Percentiles rank a stretch among this genome's conserved stretches.
phyloP scores from a whole-genome alignment of 2,113 vertebrate genomes.

The Osmerus eperlanus region DNA sequence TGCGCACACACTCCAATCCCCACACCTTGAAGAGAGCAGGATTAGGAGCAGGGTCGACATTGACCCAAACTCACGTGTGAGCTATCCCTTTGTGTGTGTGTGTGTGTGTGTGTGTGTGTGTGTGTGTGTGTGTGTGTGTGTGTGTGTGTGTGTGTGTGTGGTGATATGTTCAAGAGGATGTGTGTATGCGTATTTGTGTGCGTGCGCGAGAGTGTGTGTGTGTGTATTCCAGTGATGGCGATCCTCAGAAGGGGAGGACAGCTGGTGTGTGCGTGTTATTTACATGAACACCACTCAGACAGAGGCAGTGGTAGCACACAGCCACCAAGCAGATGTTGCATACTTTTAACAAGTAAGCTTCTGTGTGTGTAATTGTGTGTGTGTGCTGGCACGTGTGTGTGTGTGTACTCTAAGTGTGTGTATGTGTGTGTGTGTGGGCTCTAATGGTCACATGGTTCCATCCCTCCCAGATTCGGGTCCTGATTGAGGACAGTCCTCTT shows the following conservation, averaged over 20 bases:
- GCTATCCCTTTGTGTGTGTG: conserved; percentile 5
- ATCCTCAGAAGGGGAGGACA: conserved; percentile 26
- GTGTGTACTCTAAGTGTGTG: conserved; percentile 8
- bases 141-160: neutral
- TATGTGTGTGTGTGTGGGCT: conserved; percentile 8
- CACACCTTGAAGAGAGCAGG: conserved; percentile 15
- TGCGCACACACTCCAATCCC: neutral
- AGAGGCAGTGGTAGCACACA: conserved; percentile 40
- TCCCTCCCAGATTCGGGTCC: neutral
- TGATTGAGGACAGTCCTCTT: conserved; percentile 35
- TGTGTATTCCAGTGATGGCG: neutral
- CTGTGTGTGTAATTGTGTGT: conserved; percentile 7
- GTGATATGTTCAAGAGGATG: conserved; percentile 6
- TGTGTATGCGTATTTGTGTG: conserved; percentile 9
- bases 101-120: neutral
- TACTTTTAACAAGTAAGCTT: conserved; percentile 31
- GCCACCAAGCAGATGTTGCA: conserved; percentile 48
- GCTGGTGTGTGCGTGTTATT: conserved; percentile 31
- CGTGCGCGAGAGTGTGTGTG: neutral
- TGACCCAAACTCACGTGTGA: neutral
- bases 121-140: neutral
- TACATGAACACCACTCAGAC: conserved; percentile 10
- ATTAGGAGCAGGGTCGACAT: conserved; percentile 26
- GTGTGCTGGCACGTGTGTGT: neutral
- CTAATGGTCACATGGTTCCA: neutral